Base-by-base conservation (phyloP, 1,140 invertebrate species). In the Procambarus virginalis region DNA sequence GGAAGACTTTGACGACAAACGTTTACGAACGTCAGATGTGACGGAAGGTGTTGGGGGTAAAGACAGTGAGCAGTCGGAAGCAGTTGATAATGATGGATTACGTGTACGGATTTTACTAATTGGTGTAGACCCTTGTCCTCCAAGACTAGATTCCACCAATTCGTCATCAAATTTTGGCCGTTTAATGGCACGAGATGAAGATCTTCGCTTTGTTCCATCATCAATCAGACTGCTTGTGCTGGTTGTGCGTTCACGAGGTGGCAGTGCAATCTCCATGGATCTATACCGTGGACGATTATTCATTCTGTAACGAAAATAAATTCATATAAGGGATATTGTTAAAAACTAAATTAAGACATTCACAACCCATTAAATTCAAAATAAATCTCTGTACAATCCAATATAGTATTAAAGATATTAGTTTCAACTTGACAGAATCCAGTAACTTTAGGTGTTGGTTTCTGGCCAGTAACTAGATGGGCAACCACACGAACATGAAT, bases 161-260 rank as follows among this genome's bases (percentile, higher is more conserved):
- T 99, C 98, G 95, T 99, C 98, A 94, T 99, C 98, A 95, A 99
- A 99, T 92, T 98, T 98, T 93, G 97, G 97, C 9, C 98, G 95
- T 94, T 99, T 99, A 93, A 99, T 99, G 14, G 98, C 98, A 78
- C 98, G 95, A 55, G 97, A 92, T 64, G 92, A 92, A 58, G 91
- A 92, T 20, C 91, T 88, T 34, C 91, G 83, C 58, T 89, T 91
- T 48, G 89, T 89, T 14, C 86, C 88, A 83, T 92, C 91, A n/a
- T 92, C 91, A 51, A 83, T 89, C 34, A 91, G 80, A 58, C 89
- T 91, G 79, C 86, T 85, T 20, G 82, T 90, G 48, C 89, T 90
- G 60, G 77, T 90, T 58, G 89, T 90, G 17, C 89, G 82, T 45
- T 90, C 89, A 46, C 89, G 82, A 12, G 89, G 89, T 9, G 82